These are phyloP conservation scores for Greenwoodochromis staneri DNA, from an alignment of 2,113 vertebrate species.

Conservation along the genomic window DNA sequence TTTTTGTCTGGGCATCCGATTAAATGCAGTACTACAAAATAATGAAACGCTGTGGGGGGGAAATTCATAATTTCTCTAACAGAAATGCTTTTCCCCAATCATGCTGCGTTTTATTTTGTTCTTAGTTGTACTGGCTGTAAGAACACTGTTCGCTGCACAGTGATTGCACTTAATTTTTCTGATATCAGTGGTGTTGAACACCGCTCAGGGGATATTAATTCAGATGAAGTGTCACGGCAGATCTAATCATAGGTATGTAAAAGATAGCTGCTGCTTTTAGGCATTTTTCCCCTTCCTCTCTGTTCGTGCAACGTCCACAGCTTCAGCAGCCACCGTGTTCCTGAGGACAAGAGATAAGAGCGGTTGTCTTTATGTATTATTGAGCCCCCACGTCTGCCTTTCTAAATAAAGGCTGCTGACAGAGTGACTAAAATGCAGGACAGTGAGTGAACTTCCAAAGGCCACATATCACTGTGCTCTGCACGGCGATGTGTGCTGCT, in stretches of 20 bases:
- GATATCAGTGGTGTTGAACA: neutral
- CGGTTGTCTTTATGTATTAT: constrained; percentile 58
- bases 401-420: constrained; percentile 63
- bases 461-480: constrained; percentile 32
- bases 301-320: neutral
- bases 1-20: neutral
- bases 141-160: neutral
- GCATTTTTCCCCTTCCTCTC: neutral
- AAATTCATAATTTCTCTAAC: neutral
- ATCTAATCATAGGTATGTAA: neutral
- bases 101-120: neutral
- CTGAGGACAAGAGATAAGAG: constrained; percentile 34
- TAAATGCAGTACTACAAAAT: neutral
- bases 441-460: constrained; percentile 41
- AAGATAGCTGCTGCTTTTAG: constrained; percentile 8
- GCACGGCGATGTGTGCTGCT: constrained; percentile 4
- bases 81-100: neutral
- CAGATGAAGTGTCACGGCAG: neutral
- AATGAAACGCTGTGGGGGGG: neutral
- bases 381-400: constrained; percentile 41
- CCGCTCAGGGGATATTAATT: neutral
- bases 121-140: neutral
- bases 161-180: neutral
- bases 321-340: constrained; percentile 3
- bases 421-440: constrained; percentile 43